Base-by-base conservation (phyloP, 2,888 invertebrate genomes). In the Imbricaverruca yamaguchii region DNA sequence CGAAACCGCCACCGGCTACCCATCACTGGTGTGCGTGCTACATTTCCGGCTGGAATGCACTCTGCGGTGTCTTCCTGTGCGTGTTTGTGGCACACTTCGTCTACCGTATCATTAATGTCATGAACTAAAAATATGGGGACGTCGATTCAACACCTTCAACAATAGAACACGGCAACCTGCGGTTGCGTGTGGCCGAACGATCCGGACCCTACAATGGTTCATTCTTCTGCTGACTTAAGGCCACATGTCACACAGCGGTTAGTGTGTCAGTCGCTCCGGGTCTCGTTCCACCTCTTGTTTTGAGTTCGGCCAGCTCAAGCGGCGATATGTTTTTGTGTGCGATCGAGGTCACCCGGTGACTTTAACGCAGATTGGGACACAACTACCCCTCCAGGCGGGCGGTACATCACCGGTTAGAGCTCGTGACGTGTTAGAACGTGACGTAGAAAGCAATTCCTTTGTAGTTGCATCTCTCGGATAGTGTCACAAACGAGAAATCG, bases 261-360 rank as follows among this genome's bases (percentile, higher is more conserved):
- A 15, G 61, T 61, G 61, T 61, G 61, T 18, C 61, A 61, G 39
- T 39, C 61, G 18, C 13, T 61, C 18, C 61, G 7, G 8, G 7
- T 18, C 61, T 7, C 8, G 7, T 15, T 25, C 69, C 39, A 69
- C 69, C 69, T 69, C 13, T 69, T 23, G 69, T 21, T 12, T 8
- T 13, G 13, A 15, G 39, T 6, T 10, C 23, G 15, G 39, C 15
- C 69, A 23, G 25, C 6, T 13, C 6, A 8, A 69, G 13, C 69
- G 69, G 69, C 39, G 39, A 69, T 69, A 23, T 39, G 69, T 69
- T 69, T 69, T 69, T 69, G 69, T 69, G 25, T 39, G 69, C 39
- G 2, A 69, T 69, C 15, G 69, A 69, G 69, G 69, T 69, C 69
- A 15, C 69, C 63, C 39, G 69, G 69, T 8, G 69, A 69, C 39